Evolutionary conservation across 2,888 invertebrate genomes (phyloP), one percentile per base, ranked within the genome.

Genomic region (Aleiodes testaceus): DNA sequence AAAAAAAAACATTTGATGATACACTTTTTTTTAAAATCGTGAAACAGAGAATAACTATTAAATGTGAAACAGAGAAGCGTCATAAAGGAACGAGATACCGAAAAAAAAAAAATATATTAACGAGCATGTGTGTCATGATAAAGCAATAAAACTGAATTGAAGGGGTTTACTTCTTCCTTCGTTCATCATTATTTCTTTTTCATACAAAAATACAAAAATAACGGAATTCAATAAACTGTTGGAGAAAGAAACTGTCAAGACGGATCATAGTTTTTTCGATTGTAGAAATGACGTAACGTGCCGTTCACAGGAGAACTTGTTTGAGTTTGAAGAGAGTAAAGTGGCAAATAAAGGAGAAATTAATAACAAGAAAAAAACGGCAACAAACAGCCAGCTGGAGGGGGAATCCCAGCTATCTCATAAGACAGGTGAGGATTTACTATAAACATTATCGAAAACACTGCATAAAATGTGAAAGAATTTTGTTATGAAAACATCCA

Each of bases 221-320:
- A 14, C 16, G 11, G 50, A 7, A 52, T 42, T 11, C 12, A 53
- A 66, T 42, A 69, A 63, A 65, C 12, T 16, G 52, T 55, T 47
- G 47, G 59, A 61, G 20, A 45, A 63, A 59, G 18, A 66, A 36
- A 16, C 55, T 59, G 52, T 65, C 70, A 66, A 50, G 67, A 68
- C 59, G 70, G 52, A 64, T 18, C 63, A 55, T 42, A 30, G 72
- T 68, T 72, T 59, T 49, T 74, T 55, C 53, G 67, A 42, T 70
- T 74, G 69, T 68, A 70, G 70, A 65, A 68, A 76, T 76, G 74
- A 76, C 74, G 76, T 76, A 73, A 76, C 64, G 47, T 66, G 61
- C 47, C 42, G 36, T 59, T 36, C 36, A 36, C 49, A 49, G 22
- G 36, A 49, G 20, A 59, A 70, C 14, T 70, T 55, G 59, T 61